phyloP scores from a whole-genome alignment of 2,113 vertebrate genomes.

The Aythya baeri region DNA sequence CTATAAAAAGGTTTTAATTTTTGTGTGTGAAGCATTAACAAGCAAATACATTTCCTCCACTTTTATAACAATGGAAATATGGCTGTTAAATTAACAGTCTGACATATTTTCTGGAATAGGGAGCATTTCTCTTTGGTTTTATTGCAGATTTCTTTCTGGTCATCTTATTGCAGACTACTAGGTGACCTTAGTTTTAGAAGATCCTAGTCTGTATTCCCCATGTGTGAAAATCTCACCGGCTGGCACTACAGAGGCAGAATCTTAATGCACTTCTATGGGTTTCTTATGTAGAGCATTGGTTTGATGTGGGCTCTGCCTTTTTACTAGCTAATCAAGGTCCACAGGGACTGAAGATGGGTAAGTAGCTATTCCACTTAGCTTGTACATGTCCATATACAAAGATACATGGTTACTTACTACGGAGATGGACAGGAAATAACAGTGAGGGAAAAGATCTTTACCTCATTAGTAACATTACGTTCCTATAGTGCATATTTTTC shows the following conservation, averaged over 20 bases:
- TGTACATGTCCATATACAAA: constrained; percentile 31
- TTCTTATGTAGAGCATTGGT: background rate
- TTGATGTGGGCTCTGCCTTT: constrained; percentile 38
- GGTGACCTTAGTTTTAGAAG: background rate
- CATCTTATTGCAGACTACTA: background rate
- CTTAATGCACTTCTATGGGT: constrained; percentile 2
- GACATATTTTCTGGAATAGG: background rate
- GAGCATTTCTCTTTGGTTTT: background rate
- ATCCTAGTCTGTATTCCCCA: constrained; percentile 1
- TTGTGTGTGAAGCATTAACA: background rate
- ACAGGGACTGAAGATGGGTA: constrained; percentile 55
- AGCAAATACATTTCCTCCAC: background rate
- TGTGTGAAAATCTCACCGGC: constrained; percentile 21
- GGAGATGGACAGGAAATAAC: constrained; percentile 66
- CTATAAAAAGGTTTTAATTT: background rate
- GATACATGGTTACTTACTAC: constrained; percentile 64
- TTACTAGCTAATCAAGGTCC: constrained; percentile 49
- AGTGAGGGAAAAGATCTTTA: constrained; percentile 33
- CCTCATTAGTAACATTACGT: constrained; percentile 52
- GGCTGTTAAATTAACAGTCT: background rate
- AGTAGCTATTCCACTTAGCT: constrained; percentile 60
- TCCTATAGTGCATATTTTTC: constrained; percentile 56
- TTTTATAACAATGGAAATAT: background rate
- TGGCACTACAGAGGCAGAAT: constrained; percentile 56
- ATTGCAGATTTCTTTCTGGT: background rate